Base-by-base conservation (phyloP, 2,888 invertebrate genomes). In the Dasypogon diadema region DNA sequence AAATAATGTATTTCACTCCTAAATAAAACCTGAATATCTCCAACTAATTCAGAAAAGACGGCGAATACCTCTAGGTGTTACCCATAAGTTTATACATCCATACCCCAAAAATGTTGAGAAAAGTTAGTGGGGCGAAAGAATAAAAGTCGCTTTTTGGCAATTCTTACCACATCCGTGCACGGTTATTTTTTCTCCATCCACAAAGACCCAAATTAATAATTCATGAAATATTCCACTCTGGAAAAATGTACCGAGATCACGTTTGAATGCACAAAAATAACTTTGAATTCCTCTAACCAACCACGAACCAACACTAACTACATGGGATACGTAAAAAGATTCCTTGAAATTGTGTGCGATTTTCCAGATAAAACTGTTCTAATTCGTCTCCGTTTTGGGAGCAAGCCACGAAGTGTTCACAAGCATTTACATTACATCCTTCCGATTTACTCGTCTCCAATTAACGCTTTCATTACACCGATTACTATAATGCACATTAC, bases 151-250 rank as follows among this genome's bases (percentile, higher is more conserved):
- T 37, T 34, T 60, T 37, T 16, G 34, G 12, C 60, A 60, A 60
- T 60, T 60, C 60, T 60, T 60, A 60, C 60, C 60, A 60, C 60
- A 60, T 60, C 34, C 37, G 34, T 60, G 37, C 42, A 34, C 37
- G 37, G 37, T 37, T 60, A 60, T 34, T 37, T 60, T 12, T 18
- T 60, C 37, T 18, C 21, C 37, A 60, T 37, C 21, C 37, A 8
- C 18, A 18, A 60, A 16, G 60, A 37, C 37, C 60, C 16, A 60
- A 60, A 60, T 60, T 60, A 60, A 60, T 37, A 60, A 60, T 60
- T 60, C 60, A 60, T 60, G 60, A 37, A 60, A 60, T 60, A 60
- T 60, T 60, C 60, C 60, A 37, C 60, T 60, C 16, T 60, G 60
- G 58, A 60, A 34, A 21, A 42, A 60, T 60, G 34, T 60, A 12